Percentiles rank a stretch among this genome's conserved stretches.
Evolutionary conservation across 2,888 invertebrate species (phyloP).

Genomic region (Limnephilus auricula): DNA sequence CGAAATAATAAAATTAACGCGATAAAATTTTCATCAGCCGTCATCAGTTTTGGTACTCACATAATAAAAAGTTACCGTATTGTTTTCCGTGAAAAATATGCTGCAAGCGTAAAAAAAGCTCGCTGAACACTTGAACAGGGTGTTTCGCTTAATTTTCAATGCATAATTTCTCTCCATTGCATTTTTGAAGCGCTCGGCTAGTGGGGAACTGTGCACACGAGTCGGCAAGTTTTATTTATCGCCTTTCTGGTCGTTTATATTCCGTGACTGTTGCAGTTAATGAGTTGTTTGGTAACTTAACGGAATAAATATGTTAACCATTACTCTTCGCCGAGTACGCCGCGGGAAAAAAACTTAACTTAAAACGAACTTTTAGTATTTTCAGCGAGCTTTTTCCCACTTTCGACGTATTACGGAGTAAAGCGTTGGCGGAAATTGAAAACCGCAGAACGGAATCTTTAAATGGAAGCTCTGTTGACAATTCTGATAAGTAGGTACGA

Average conservation of each 20-base stretch:
- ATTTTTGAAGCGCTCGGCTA: background rate
- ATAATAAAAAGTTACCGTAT: background rate
- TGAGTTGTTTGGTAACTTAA: conserved; percentile 28
- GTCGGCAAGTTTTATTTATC: conserved; percentile 13
- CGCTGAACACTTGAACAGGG: background rate
- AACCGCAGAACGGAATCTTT: background rate
- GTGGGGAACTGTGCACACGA: background rate
- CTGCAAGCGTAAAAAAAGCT: background rate
- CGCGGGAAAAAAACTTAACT: background rate
- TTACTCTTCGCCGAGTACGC: background rate
- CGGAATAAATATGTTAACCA: conserved; percentile 17
- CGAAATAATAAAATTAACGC: background rate
- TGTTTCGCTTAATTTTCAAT: background rate
- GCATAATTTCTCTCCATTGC: background rate
- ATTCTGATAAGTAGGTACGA: conserved; percentile 25
- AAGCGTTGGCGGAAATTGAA: conserved; percentile 30
- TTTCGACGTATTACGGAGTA: conserved; percentile 9
- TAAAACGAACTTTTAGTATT: background rate
- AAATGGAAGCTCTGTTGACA: conserved; percentile 7
- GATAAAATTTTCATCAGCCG: background rate
- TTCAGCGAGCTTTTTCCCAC: background rate
- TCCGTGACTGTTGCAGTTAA: conserved; percentile 45
- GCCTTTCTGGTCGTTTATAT: conserved; percentile 7
- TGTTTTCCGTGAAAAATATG: background rate
- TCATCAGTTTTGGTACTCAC: background rate